A percentile compares a stretch with the other conserved stretches of the same genome.
phyloP scores from a whole-genome alignment of 2,113 vertebrate genomes.

The Coptodon bakossiorum region DNA sequence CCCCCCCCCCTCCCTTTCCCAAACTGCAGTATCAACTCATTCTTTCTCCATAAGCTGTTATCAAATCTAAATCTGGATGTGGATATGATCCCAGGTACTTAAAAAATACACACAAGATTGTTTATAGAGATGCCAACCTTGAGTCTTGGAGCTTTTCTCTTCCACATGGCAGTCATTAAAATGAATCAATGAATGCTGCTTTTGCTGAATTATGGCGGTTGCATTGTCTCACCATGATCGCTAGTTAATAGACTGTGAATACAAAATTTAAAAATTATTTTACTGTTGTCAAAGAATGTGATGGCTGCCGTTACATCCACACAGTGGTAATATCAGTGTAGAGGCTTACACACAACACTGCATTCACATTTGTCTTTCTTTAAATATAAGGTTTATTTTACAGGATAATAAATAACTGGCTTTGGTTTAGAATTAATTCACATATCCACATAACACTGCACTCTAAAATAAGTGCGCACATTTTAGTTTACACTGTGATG shows the following conservation, averaged over 20 bases:
- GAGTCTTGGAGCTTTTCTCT: neutral
- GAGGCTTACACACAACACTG: no score
- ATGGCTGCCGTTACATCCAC: no score
- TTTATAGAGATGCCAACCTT: neutral
- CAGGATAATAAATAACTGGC: no score
- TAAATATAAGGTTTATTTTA: no score
- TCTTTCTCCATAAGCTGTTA: neutral
- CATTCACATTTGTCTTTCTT: no score
- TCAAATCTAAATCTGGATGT: neutral
- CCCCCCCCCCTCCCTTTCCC: neutral
- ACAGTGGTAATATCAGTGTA: no score
- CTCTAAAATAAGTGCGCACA: no score
- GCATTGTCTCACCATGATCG: neutral
- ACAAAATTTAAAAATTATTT: neutral
- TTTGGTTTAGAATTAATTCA: no score
- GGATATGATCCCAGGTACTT: neutral
- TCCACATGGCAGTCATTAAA: neutral
- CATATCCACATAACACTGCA: no score
- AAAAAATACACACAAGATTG: neutral
- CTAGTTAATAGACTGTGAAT: neutral
- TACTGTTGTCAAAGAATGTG: no score
- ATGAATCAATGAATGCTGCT: neutral
- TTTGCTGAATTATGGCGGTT: neutral
- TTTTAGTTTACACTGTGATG: no score
- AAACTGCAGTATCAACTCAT: no score